These are phyloP conservation scores for Drosophila yooni DNA, from an alignment of 2,888 invertebrate species.

Conservation along the genomic window DNA sequence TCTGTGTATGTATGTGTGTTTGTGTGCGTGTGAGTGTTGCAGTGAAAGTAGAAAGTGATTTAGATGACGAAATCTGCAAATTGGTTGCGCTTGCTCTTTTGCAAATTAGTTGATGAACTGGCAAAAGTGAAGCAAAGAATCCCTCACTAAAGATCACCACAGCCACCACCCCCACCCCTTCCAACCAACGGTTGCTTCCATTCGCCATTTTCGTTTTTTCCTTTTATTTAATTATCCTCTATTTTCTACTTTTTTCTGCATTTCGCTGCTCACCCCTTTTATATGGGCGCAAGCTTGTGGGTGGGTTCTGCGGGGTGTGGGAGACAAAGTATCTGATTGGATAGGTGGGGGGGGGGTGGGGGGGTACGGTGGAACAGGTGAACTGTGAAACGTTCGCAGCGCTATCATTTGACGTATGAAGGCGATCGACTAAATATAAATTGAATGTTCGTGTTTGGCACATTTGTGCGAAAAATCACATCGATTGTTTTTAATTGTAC, in stretches of 20 bases:
- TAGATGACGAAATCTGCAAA: constrained; percentile 52
- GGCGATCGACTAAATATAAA: constrained; percentile 72
- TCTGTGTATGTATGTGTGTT: background rate
- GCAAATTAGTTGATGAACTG: constrained; percentile 23
- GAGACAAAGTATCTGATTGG: background rate
- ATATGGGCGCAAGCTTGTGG: constrained; percentile 6
- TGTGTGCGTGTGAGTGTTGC: constrained; percentile 5
- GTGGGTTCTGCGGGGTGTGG: background rate
- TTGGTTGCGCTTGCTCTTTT: constrained; percentile 23
- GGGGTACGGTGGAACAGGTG: background rate
- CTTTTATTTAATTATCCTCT: background rate
- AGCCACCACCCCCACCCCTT: background rate
- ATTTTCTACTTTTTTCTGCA: background rate
- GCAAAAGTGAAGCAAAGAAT: background rate
- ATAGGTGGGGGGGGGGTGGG: background rate
- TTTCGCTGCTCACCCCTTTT: constrained; percentile 19
- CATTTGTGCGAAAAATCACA: constrained; percentile 79
- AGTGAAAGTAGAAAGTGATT: constrained; percentile 75
- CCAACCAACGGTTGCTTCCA: background rate
- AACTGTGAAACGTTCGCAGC: constrained; percentile 1
- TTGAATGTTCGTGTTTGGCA: constrained; percentile 74
- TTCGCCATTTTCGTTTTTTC: background rate
- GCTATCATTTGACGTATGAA: constrained; percentile 68
- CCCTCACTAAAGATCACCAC: background rate
- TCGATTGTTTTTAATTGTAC: constrained; percentile 75